Percentiles rank a stretch among this genome's conserved stretches.
Conservation (phyloP, 2,113 vertebrate genomes). For the Cyanoramphus novaezelandiae region DNA sequence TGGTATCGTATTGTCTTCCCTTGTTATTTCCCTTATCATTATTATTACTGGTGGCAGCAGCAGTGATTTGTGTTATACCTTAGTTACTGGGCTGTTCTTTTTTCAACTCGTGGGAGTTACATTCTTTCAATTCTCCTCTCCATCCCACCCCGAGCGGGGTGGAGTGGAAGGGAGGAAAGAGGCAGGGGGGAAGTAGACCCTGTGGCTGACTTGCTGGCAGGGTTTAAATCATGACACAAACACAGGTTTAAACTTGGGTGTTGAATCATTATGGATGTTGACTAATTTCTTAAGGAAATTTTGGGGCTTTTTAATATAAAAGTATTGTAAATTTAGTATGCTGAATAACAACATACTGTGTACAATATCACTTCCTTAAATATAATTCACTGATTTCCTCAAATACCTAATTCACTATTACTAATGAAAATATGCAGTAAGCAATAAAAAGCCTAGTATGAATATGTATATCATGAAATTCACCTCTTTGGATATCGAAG, state of each 20-base stretch:
- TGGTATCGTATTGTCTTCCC: too few species aligned
- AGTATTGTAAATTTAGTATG: neutral
- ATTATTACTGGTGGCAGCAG: too few species aligned
- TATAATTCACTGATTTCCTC: conserved; percentile 22
- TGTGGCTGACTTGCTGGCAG: too few species aligned
- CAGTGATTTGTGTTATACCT: too few species aligned
- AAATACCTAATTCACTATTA: neutral
- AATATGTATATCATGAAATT: conserved; percentile 14
- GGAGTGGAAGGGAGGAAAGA: too few species aligned
- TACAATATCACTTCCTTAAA: conserved; percentile 17
- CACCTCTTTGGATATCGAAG: conserved; percentile 3
- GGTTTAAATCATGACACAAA: neutral
- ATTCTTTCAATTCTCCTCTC: too few species aligned
- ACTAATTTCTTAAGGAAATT: neutral
- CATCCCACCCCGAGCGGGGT: too few species aligned
- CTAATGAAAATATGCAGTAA: conserved; percentile 31
- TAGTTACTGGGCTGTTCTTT: too few species aligned
- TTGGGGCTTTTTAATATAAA: neutral
- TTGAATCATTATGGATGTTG: neutral
- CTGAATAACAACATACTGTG: conserved; percentile 11
- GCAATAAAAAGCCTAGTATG: conserved; percentile 2
- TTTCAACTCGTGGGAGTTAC: too few species aligned
- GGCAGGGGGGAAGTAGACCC: too few species aligned
- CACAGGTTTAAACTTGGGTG: neutral
- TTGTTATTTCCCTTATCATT: too few species aligned